These are phyloP conservation scores for Actias luna DNA, from an alignment of 2,888 invertebrate species.

Conservation along the genomic window DNA sequence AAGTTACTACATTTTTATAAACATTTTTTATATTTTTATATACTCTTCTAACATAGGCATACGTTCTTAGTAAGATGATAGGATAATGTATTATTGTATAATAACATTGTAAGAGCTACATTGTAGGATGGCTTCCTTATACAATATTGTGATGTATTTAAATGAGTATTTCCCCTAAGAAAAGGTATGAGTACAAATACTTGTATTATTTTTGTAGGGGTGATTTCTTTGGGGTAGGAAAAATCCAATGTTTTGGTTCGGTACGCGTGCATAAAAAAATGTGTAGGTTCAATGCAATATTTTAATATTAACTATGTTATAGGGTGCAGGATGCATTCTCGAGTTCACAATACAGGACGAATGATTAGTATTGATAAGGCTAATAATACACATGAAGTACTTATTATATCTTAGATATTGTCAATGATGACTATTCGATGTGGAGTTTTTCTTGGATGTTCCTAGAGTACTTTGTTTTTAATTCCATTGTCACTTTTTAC, in stretches of 20 bases:
- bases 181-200: slow-evolving; percentile 75
- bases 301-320: slow-evolving; percentile 80
- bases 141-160: slow-evolving; percentile 53
- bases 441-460: no score
- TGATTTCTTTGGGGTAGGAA: slow-evolving; percentile 53
- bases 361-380: slow-evolving; percentile 45
- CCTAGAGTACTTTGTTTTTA: no score
- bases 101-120: slow-evolving; percentile 34
- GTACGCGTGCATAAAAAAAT: slow-evolving; percentile 65
- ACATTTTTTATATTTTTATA: neutral
- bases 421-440: no score
- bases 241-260: slow-evolving; percentile 76
- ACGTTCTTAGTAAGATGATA: neutral
- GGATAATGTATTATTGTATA: slow-evolving; percentile 11
- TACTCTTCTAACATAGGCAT: no score
- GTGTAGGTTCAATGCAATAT: slow-evolving; percentile 76
- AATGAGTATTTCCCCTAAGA: slow-evolving; percentile 59
- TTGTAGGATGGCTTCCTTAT: slow-evolving; percentile 40
- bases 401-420: no score
- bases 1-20: no score
- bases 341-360: slow-evolving; percentile 40
- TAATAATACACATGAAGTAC: no score
- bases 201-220: slow-evolving; percentile 74
- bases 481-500: no score
- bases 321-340: slow-evolving; percentile 67